These are phyloP conservation scores for Tigriopus californicus DNA, from an alignment of 2,888 invertebrate genomes.

Conservation along the genomic window DNA sequence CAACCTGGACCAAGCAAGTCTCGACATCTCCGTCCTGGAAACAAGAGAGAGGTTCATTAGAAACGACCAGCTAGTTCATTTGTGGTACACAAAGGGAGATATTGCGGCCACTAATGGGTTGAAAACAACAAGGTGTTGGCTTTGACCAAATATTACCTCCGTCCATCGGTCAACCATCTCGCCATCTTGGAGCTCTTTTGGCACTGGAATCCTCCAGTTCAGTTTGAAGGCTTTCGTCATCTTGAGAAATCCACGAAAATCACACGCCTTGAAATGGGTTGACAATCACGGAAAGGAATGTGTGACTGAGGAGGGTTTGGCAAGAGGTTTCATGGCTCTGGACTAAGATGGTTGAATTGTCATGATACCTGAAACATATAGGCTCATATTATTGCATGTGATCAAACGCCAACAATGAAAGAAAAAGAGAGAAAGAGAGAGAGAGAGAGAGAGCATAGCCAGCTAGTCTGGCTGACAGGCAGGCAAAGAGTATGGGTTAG, in stretches of 20 bases:
- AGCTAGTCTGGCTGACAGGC: no score
- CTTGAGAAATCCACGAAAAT: background rate
- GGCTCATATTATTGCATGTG: no score
- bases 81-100: background rate
- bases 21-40: constrained; percentile 59
- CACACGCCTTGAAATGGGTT: no score
- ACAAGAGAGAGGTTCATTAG: background rate
- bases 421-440: no score
- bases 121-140: background rate
- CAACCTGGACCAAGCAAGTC: constrained; percentile 75
- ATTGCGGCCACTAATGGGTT: background rate
- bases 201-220: constrained; percentile 3
- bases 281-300: no score
- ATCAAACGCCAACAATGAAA: no score
- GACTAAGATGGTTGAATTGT: no score
- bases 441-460: no score
- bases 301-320: no score
- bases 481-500: no score
- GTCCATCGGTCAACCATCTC: constrained; percentile 11
- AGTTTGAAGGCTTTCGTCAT: constrained; percentile 12
- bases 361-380: no score
- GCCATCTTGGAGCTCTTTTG: constrained; percentile 1
- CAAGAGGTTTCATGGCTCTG: no score
- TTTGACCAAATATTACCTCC: background rate
- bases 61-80: background rate